A percentile compares a stretch with the other conserved stretches of the same genome.
Evolutionary conservation across 2,888 invertebrate genomes (phyloP).

Genomic region (Dysmachus trigonus): DNA sequence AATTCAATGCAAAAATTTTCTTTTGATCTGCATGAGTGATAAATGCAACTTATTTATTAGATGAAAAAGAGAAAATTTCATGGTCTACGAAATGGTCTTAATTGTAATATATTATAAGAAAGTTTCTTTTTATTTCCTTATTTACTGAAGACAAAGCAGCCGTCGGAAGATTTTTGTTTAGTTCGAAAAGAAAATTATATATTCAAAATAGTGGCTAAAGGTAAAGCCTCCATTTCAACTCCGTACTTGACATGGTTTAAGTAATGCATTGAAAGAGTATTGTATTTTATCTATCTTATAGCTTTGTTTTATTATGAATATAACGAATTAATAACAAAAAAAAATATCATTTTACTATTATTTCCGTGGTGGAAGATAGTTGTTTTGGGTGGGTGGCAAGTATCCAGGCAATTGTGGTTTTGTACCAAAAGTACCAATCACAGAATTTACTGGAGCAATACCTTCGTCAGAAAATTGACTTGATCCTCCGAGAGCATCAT

Average conservation of each 20-base stretch:
- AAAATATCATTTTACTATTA: neutral
- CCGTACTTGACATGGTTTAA: neutral
- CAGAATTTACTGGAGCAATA: constrained; percentile 41
- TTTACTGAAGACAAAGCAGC: neutral
- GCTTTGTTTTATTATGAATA: neutral
- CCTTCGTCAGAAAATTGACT: constrained; percentile 46
- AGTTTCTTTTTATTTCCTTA: neutral
- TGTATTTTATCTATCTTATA: neutral
- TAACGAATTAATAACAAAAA: neutral
- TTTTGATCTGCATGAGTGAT: no score
- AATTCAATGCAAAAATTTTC: neutral
- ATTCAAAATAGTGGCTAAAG: neutral
- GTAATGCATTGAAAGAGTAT: neutral
- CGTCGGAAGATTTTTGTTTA: neutral
- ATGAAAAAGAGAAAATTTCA: neutral
- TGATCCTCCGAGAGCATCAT: constrained; percentile 46
- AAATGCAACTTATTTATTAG: neutral
- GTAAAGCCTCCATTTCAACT: neutral
- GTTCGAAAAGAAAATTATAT: neutral
- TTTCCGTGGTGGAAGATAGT: neutral
- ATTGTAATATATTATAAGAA: neutral
- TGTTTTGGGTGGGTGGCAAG: neutral
- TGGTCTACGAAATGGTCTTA: neutral
- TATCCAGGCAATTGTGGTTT: neutral
- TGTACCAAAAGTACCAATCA: constrained; percentile 38